Evolutionary conservation across 2,797 vertebrate species (phyloP).

Genomic region (Momotus momota): DNA sequence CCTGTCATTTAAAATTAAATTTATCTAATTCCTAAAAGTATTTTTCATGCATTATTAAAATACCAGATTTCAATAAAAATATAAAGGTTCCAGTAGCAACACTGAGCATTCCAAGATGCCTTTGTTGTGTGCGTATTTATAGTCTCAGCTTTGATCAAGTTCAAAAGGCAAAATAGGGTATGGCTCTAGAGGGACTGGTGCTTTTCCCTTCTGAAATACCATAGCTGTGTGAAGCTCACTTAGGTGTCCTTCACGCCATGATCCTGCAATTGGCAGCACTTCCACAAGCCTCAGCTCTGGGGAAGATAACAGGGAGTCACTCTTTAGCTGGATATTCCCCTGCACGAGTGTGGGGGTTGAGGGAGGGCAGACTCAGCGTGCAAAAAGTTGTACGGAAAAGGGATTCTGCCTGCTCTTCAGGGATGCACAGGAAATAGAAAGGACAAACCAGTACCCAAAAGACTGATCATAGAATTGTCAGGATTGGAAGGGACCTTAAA

Average conservation of each 20-base stretch:
- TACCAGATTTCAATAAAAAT: background rate
- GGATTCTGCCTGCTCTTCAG: background rate
- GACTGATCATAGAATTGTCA: background rate
- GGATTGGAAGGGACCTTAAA: no score
- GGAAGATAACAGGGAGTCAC: background rate
- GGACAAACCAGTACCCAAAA: background rate
- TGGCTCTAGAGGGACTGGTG: background rate
- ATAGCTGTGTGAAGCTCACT: background rate
- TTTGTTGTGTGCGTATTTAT: background rate
- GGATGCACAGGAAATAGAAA: background rate
- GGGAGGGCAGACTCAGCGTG: background rate
- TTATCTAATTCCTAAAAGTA: background rate
- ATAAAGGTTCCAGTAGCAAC: background rate
- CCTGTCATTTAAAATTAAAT: background rate
- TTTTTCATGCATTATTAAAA: background rate
- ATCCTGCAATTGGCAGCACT: background rate
- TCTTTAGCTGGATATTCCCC: background rate
- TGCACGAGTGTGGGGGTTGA: rapidly evolving
- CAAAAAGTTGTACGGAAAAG: background rate
- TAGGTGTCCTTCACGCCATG: background rate
- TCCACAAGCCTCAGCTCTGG: background rate
- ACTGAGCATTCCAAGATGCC: background rate
- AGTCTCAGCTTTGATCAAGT: background rate
- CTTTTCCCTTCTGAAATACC: background rate
- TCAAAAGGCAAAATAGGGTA: background rate